These are phyloP conservation scores for Drosophila murphyi DNA, from an alignment of 1,140 invertebrate species.

Conservation along the genomic window DNA sequence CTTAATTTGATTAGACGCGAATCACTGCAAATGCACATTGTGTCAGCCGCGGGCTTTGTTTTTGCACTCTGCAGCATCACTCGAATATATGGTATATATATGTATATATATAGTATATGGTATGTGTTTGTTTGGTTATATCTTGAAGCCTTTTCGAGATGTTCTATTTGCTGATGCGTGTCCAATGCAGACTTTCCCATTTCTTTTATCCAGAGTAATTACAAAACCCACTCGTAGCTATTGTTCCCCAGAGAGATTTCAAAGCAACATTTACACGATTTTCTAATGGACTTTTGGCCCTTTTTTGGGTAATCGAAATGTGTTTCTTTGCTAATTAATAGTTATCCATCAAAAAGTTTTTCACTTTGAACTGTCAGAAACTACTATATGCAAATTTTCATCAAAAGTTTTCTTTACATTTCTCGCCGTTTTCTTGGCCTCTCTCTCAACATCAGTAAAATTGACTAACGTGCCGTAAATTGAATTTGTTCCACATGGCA, in stretches of 20 bases:
- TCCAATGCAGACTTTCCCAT: not conserved
- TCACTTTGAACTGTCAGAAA: slow-evolving; percentile 70
- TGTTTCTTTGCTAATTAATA: slow-evolving; percentile 68
- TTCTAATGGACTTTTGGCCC: slow-evolving; percentile 11
- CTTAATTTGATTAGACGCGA: slow-evolving; percentile 76
- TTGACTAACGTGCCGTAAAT: slow-evolving; percentile 44
- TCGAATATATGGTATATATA: not conserved
- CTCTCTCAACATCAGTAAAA: slow-evolving; percentile 13
- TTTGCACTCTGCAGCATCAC: not conserved
- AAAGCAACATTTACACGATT: not conserved
- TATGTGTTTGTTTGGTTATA: too few species aligned
- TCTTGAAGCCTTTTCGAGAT: not conserved
- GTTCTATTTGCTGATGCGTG: not conserved
- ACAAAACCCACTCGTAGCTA: not conserved
- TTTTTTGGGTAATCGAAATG: slow-evolving; percentile 35
- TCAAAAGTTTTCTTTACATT: slow-evolving; percentile 60
- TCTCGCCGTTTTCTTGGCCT: slow-evolving; percentile 18
- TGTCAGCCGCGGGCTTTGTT: slow-evolving; percentile 15
- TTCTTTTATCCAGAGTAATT: slow-evolving; percentile 5
- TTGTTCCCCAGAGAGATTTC: slow-evolving; percentile 11
- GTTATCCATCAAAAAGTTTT: slow-evolving; percentile 56
- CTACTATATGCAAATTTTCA: slow-evolving; percentile 68
- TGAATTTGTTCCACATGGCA: slow-evolving; percentile 60
- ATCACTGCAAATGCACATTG: slow-evolving; percentile 42
- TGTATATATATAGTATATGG: not conserved